A percentile compares a stretch with the other conserved stretches of the same genome.
These are phyloP conservation scores for Pristiophorus japonicus DNA, from an alignment of 2,113 vertebrate species.

Conservation along the genomic window DNA sequence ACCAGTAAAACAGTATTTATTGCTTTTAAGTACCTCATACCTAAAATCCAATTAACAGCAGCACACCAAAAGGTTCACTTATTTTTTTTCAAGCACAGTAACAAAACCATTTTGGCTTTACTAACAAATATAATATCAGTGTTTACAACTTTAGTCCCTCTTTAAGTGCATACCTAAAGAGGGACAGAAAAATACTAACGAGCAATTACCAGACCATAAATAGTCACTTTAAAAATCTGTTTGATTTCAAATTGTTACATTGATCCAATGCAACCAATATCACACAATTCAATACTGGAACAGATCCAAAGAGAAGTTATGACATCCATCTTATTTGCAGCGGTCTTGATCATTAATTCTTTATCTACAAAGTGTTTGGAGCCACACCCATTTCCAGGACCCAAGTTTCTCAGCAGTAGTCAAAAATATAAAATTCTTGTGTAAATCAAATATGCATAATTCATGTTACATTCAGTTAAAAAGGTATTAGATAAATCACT, in stretches of 20 bases:
- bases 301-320: not conserved
- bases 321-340: not conserved
- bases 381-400: not conserved
- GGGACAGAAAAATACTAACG: not conserved
- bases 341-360: not conserved
- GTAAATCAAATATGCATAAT: not conserved
- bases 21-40: not conserved
- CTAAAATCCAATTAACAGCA: not conserved
- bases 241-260: not conserved
- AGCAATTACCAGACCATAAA: not conserved
- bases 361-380: not conserved
- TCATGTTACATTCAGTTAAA: not conserved
- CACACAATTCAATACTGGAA: not conserved
- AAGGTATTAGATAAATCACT: not conserved
- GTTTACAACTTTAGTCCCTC: not conserved
- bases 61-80: not conserved
- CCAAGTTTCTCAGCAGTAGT: not conserved
- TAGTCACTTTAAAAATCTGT: not conserved
- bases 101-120: not conserved
- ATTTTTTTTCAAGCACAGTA: not conserved
- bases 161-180: not conserved
- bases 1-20: not conserved
- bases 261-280: conserved; percentile 7
- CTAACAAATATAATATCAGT: not conserved
- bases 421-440: not conserved